These are phyloP conservation scores for Salarias fasciatus DNA, from an alignment of 2,797 vertebrate species.

Conservation along the genomic window DNA sequence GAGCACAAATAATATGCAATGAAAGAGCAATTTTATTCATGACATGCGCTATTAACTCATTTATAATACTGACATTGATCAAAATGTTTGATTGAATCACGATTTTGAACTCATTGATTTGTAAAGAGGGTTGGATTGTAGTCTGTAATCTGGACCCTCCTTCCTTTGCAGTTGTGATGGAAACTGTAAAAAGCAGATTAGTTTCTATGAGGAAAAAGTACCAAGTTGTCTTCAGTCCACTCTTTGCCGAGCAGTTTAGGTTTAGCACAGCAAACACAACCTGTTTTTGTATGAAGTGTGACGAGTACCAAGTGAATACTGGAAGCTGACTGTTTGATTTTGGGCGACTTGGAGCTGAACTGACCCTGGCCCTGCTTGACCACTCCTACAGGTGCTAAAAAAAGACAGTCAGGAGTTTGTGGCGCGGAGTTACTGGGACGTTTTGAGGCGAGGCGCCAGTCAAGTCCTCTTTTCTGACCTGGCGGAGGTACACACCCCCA, in stretches of 20 bases:
- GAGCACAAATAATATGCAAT: not conserved
- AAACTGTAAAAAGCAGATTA: too few species aligned
- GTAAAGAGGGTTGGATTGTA: not conserved
- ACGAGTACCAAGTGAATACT: slow-evolving; percentile 2
- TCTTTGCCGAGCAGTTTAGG: not conserved
- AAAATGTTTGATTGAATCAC: too few species aligned
- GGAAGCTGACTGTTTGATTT: slow-evolving; percentile 23
- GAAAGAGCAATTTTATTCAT: not conserved
- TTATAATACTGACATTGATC: too few species aligned
- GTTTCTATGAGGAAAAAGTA: too few species aligned
- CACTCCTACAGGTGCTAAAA: slow-evolving; percentile 91
- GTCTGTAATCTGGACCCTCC: slow-evolving; percentile 1
- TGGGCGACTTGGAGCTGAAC: slow-evolving; percentile 46
- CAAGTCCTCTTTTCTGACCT: slow-evolving; percentile 99
- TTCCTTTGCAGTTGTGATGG: not conserved
- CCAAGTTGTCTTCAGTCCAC: not conserved
- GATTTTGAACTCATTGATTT: too few species aligned
- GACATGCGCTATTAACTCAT: too few species aligned
- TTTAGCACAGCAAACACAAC: slow-evolving; percentile 1
- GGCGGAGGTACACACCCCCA: slow-evolving; percentile 89
- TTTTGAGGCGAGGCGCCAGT: slow-evolving; percentile 95
- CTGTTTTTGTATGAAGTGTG: too few species aligned
- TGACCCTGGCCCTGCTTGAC: slow-evolving; percentile 74
- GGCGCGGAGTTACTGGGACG: slow-evolving; percentile 98
- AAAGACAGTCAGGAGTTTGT: slow-evolving; percentile 92